Evolutionary conservation across 2,888 invertebrate species (phyloP).

Genomic region (Copidosoma aretas): DNA sequence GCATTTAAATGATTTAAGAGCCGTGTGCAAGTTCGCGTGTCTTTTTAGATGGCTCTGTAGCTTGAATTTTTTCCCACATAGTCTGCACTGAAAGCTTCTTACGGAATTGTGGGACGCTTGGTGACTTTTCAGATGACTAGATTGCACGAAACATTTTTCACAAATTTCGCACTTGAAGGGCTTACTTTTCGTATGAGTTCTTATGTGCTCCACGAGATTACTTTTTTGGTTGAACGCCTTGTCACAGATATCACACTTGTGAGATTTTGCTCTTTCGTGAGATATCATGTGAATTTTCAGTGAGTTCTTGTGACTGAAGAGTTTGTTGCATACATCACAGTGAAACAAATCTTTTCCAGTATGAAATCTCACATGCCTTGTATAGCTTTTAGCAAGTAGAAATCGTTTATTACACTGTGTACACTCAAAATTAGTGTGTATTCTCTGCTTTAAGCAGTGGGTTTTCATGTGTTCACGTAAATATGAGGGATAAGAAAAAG

Average conservation of each 20-base stretch:
- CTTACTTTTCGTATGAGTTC: conserved; percentile 58
- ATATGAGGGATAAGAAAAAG: conserved; percentile 61
- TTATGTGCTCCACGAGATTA: conserved; percentile 57
- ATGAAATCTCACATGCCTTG: conserved; percentile 54
- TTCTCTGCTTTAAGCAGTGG: conserved; percentile 48
- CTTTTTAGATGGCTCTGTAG: conserved; percentile 58
- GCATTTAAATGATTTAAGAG: conserved; percentile 59
- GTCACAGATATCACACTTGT: conserved; percentile 58
- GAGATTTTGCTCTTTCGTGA: conserved; percentile 53
- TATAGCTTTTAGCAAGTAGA: conserved; percentile 54
- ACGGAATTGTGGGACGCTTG: conserved; percentile 52
- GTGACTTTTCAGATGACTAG: conserved; percentile 59
- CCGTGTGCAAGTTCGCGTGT: conserved; percentile 55
- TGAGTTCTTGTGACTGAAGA: conserved; percentile 58
- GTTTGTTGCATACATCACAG: conserved; percentile 60
- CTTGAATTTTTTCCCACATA: conserved; percentile 59
- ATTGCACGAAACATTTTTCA: conserved; percentile 57
- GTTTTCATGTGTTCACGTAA: conserved; percentile 58
- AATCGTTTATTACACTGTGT: conserved; percentile 54
- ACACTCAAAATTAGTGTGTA: conserved; percentile 51
- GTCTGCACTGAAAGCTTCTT: conserved; percentile 55
- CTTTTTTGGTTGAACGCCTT: conserved; percentile 57
- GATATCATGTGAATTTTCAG: conserved; percentile 57
- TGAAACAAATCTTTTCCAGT: conserved; percentile 54
- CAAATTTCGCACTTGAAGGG: conserved; percentile 57